These are phyloP conservation scores for Medauroidea extradentata DNA, from an alignment of 1,140 invertebrate species.

Conservation along the genomic window DNA sequence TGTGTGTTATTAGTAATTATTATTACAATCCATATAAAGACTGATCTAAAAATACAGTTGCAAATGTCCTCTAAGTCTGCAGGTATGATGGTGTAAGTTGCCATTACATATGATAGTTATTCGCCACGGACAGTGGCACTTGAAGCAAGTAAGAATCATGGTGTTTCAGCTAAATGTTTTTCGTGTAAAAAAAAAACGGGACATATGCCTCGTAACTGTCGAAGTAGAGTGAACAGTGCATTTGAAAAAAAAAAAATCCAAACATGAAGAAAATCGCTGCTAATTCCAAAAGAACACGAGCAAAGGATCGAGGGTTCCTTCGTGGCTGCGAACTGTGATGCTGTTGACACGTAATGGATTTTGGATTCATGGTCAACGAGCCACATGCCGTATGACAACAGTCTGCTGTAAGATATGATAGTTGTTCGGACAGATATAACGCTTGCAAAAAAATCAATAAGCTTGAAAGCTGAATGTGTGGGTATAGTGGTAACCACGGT, in stretches of 20 bases:
- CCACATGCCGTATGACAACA: not conserved
- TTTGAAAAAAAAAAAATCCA: constrained; percentile 2
- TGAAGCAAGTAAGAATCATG: not conserved
- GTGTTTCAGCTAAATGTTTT: not conserved
- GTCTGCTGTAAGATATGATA: not conserved
- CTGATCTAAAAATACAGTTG: no score
- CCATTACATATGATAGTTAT: no score
- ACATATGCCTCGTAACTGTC: not conserved
- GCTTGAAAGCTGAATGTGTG: not conserved
- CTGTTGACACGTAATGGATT: not conserved
- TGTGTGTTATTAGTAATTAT: no score
- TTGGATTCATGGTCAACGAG: not conserved
- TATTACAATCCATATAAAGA: no score
- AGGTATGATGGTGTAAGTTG: no score
- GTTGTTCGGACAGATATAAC: not conserved
- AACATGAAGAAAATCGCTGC: not conserved
- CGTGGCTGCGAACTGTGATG: not conserved
- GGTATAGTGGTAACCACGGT: not conserved
- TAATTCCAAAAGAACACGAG: not conserved
- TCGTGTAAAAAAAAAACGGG: not conserved
- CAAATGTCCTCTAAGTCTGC: no score
- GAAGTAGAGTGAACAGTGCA: not conserved
- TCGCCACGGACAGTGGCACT: no score
- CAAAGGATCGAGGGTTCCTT: not conserved
- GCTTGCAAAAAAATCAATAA: not conserved